Conservation (phyloP, 2,797 vertebrate species). For the Schizopygopsis pylzovi region DNA sequence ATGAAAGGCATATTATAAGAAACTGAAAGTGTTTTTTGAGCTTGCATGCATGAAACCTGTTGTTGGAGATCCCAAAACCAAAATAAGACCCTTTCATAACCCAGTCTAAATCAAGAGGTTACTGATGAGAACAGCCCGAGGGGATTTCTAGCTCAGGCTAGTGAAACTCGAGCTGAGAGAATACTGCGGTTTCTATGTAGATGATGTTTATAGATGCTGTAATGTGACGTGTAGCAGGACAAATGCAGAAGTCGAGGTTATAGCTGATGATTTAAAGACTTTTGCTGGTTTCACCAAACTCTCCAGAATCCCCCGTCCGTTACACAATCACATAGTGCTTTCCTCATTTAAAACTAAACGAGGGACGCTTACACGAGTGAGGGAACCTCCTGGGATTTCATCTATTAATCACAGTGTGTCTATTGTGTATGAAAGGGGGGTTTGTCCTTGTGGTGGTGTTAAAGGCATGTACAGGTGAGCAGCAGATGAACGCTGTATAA, state of each 20-base stretch:
- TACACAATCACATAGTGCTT: neutral
- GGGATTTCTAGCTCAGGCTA: neutral
- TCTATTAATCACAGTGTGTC: neutral
- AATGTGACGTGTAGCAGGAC: neutral
- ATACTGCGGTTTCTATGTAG: neutral
- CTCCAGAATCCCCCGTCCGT: neutral
- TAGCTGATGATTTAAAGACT: neutral
- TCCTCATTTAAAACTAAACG: neutral
- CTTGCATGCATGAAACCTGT: too few species aligned
- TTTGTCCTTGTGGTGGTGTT: neutral
- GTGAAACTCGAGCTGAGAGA: neutral
- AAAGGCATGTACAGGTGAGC: neutral
- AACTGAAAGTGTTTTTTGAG: too few species aligned
- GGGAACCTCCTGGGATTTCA: neutral
- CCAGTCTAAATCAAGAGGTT: neutral
- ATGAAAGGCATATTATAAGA: too few species aligned
- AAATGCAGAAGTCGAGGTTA: conserved; percentile 9
- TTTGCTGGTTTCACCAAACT: neutral
- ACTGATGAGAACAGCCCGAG: neutral
- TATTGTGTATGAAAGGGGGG: neutral
- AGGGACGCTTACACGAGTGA: neutral
- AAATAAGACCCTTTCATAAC: too few species aligned
- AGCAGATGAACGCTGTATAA: neutral
- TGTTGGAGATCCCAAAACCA: too few species aligned
- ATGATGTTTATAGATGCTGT: neutral